Base-by-base conservation (phyloP, 2,797 vertebrate genomes). In the Cyprinella venusta region DNA sequence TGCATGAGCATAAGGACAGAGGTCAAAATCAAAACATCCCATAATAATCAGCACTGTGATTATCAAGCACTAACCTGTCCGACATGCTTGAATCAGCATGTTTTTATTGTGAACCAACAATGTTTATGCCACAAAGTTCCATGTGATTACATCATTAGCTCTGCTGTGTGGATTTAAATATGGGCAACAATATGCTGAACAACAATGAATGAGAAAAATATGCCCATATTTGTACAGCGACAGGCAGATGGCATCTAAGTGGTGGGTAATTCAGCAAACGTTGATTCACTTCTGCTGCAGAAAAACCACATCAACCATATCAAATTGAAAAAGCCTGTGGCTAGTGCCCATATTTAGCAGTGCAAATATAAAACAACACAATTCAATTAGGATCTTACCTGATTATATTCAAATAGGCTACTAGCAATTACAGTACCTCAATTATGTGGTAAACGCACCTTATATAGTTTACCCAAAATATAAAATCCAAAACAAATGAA, bases 191-290 rank as follows among this genome's bases (percentile, higher is more conserved):
- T 12, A 76, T 81, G 67, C 52, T 83, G 42, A 63, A 81, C 70
- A 78, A 56, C 52, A 78, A 79, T 52, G 36, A 77, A 85, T 30
- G 72, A 81, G 59, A 85, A 80, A 77, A 63, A 83, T 77, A 65
- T 59, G 64, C 38, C 63, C 54, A 77, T 83, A 86, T 82, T 81
- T 80, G 76, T 84, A 79, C 76, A 64, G 48, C 18, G 81, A 68
- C 40, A 80, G 26, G 33, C 86, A 87, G 88, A 85, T 86, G 84
- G 84, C 63, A 76, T 82, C 52, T 84, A 84, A 84, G 67, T 76
- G 85, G 82, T 59, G 65, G 81, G 80, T 76, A 83, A 79, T 84
- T 84, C 77, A 83, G 71, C 80, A 61, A 79, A 81, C 15, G 38
- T 38, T 69, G 87, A 81, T 81, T 70, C 79, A 77, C 82, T 87